phyloP scores from a whole-genome alignment of 2,888 invertebrate species.

The Coelogynopora nodosa region DNA sequence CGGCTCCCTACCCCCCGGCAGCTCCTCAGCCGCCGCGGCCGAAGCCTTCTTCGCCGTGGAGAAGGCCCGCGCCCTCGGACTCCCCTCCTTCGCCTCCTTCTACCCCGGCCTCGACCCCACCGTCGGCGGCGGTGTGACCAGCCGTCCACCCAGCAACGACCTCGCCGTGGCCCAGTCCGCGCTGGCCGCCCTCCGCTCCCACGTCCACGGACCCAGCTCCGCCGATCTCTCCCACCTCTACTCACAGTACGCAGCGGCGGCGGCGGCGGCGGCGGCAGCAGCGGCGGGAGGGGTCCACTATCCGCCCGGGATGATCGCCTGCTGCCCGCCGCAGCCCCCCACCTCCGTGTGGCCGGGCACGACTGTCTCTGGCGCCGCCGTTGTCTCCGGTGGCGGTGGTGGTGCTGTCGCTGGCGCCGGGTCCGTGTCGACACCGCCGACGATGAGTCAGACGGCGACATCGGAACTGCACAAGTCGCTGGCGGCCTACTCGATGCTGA shows the following conservation, averaged over 20 bases:
- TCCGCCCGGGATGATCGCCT: not conserved
- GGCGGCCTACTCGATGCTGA: not conserved
- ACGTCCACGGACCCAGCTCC: not conserved
- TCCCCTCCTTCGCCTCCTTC: not conserved
- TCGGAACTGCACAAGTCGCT: not conserved
- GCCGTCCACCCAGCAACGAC: not conserved
- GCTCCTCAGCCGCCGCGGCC: not conserved
- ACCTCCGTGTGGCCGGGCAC: not conserved
- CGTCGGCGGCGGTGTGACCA: not conserved
- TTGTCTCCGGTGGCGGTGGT: not conserved
- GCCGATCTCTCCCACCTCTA: constrained; percentile 12
- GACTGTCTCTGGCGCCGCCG: not conserved
- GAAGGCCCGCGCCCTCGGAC: not conserved
- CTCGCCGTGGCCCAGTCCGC: not conserved
- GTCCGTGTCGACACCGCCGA: not conserved
- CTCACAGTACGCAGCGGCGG: not conserved
- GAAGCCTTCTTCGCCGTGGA: constrained; percentile 1
- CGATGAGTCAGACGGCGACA: not conserved
- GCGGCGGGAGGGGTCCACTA: not conserved
- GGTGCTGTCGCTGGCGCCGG: not conserved
- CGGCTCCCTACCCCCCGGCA: not conserved
- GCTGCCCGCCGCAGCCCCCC: not conserved
- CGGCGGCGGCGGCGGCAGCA: not conserved
- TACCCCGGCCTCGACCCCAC: not conserved
- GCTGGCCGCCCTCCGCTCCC: not conserved